Evolutionary conservation across 2,797 vertebrate species (phyloP), one percentile per base, ranked within the genome.

Genomic region (Macropodus opercularis): DNA sequence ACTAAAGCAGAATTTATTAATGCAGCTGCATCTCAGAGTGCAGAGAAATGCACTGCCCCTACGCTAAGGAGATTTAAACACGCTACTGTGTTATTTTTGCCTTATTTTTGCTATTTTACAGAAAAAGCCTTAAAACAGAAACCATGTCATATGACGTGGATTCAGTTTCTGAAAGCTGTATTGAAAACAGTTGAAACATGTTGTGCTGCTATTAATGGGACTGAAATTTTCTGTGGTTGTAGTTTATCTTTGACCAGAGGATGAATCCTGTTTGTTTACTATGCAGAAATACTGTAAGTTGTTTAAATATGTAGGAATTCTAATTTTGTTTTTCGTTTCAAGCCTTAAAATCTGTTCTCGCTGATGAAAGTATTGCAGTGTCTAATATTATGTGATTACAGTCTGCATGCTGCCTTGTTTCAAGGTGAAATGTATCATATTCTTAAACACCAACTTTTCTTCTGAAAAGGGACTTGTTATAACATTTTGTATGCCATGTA

Each of bases 401-500:
- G 52, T 67, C 73, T 55, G 39, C 40, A 35, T 52, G 44, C 70
- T 67, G 56, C 85, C 84, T 87, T 88, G 80, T 73, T 87, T 87
- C 77, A 87, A 85, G 82, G 82, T 65, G n/a, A 27, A 19, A 38
- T 63, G 32, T 52, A 15, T 39, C 24, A 39, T 60, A 59, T 49
- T 46, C 15, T 59, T 61, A 39, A 79, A 61, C 43, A 10, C 15
- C 52, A 40, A 17, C 77, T 74, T 88, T 90, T 81, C 61, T 88
- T 87, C 68, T 85, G 79, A 67, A 81, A 89, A 75, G 79, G 74
- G 48, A 40, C 46, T 65, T 58, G 29, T 46, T 63, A 48, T 71
- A 64, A 17, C 69, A 69, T 72, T 70, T 21, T 74, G 69, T 80
- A 83, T 86, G 85, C 81, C 77, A 71, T 84, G 73, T 85, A 80